Conservation (phyloP, 1,140 invertebrate species). For the Nebria ingens region DNA sequence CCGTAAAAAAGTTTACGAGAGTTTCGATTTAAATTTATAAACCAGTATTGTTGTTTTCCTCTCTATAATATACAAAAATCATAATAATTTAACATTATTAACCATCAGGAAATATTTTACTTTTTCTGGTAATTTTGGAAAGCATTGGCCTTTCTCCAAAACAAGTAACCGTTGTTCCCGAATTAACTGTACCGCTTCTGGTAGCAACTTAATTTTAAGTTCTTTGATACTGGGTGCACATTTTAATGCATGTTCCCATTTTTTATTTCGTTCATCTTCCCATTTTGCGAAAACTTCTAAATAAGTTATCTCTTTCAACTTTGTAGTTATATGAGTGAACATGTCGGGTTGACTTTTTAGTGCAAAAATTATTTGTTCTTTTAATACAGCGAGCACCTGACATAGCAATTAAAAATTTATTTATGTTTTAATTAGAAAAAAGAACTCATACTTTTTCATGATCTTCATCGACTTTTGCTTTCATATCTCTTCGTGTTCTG, state of each 20-base stretch:
- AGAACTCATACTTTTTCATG: constrained; percentile 23
- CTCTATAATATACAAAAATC: not conserved
- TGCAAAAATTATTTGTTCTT: constrained; percentile 25
- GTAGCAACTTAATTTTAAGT: constrained; percentile 18
- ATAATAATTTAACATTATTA: not conserved
- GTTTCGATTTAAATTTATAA: not conserved
- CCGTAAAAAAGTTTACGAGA: not conserved
- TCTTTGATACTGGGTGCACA: constrained; percentile 23
- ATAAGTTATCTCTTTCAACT: constrained; percentile 22
- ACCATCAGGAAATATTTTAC: not conserved
- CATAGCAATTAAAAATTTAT: constrained; percentile 10
- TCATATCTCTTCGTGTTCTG: constrained; percentile 30
- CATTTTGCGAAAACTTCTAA: constrained; percentile 19
- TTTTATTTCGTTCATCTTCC: constrained; percentile 23
- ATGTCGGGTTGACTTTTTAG: constrained; percentile 22
- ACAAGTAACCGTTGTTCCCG: constrained; percentile 21
- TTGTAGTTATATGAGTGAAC: constrained; percentile 21
- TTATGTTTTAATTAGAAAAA: not conserved
- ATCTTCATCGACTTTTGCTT: constrained; percentile 23
- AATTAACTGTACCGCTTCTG: constrained; percentile 20
- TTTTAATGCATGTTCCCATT: constrained; percentile 21
- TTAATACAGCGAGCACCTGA: constrained; percentile 23
- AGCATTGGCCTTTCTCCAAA: constrained; percentile 19
- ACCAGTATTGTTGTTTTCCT: not conserved
- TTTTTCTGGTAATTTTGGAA: constrained; percentile 21